Base-by-base conservation (phyloP, 2,888 invertebrate genomes). In the Pseudolycoriella hygida region DNA sequence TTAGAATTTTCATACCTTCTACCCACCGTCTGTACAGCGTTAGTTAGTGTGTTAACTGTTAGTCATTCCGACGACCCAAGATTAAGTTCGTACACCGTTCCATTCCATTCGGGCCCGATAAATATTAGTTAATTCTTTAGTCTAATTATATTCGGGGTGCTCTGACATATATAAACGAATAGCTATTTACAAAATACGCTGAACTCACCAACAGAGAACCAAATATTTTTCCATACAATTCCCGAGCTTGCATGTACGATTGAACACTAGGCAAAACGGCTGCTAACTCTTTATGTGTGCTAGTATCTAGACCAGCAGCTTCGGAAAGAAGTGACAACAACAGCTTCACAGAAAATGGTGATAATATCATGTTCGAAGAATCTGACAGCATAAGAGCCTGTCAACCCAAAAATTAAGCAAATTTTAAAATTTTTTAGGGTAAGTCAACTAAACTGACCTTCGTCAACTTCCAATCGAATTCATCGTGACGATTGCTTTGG, bases 271-370 rank as follows among this genome's bases (percentile, higher is more conserved):
- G 52, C 20, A 51, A 31, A 14, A 53, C 32, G 8, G 48, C 25
- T 5, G 49, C 31, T 14, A 55, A 45, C 43, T 55, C 54, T 5
- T 12, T 46, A 44, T 54, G 30, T 53, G 56, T 61, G 20, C 49
- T 49, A 3, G 64, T 57, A 15, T 57, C 54, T 3, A 48, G 49
- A 30, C 71, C 70, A 0, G 85, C 74, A 1, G 81, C 86, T 60
- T 85, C 83, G 34, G 74, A 75, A 2, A 87, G 65, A 53, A 86
- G 70, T 0, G 78, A 77, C 49, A 87, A 58, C 1, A 80, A 74
- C 50, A 85, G 56, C 62, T 86, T 85, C 40, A 85, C 60, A 2
- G 85, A 83, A 49, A 86, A 67, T 1, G 87, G 85, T 0, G 86
- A 87, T 40, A 85, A 56, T 17, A 86, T 64, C 45, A 82, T 68